Evolutionary conservation across 2,888 invertebrate genomes (phyloP).

Genomic region (Shargacucullia verbasci): DNA sequence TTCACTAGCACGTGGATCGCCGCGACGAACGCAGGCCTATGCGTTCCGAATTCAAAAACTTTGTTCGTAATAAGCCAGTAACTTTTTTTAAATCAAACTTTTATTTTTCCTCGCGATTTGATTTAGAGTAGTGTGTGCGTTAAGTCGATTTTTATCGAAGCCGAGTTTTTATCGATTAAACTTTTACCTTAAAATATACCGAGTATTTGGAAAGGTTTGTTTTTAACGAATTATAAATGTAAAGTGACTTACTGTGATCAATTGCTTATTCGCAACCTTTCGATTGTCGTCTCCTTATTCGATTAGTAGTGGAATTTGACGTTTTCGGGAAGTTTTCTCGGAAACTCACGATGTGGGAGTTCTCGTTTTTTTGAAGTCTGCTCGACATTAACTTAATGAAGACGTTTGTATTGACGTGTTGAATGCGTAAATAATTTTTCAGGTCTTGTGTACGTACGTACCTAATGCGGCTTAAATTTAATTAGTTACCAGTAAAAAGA

Average conservation of each 20-base stretch:
- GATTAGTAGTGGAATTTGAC: constrained; percentile 79
- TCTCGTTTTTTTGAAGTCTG: constrained; percentile 71
- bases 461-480: constrained; percentile 17
- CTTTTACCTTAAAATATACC: constrained; percentile 27
- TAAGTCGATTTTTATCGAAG: constrained; percentile 24
- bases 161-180: constrained; percentile 25
- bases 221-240: constrained; percentile 60
- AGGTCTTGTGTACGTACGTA: constrained; percentile 13
- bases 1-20: constrained; percentile 84
- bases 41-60: constrained; percentile 72
- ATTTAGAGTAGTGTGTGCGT: constrained; percentile 39
- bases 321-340: constrained; percentile 80
- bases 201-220: constrained; percentile 42
- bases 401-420: constrained; percentile 79
- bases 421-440: constrained; percentile 73
- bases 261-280: constrained; percentile 66
- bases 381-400: constrained; percentile 76
- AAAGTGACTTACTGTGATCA: constrained; percentile 61
- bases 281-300: constrained; percentile 76
- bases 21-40: constrained; percentile 83
- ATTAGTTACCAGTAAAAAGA: constrained; percentile 11
- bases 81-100: constrained; percentile 37
- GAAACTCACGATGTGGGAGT: constrained; percentile 83
- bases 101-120: constrained; percentile 26
- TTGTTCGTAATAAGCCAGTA: constrained; percentile 42